Base-by-base conservation (phyloP, 2,113 vertebrate genomes). In the Sinocyclocheilus anophthalmus region DNA sequence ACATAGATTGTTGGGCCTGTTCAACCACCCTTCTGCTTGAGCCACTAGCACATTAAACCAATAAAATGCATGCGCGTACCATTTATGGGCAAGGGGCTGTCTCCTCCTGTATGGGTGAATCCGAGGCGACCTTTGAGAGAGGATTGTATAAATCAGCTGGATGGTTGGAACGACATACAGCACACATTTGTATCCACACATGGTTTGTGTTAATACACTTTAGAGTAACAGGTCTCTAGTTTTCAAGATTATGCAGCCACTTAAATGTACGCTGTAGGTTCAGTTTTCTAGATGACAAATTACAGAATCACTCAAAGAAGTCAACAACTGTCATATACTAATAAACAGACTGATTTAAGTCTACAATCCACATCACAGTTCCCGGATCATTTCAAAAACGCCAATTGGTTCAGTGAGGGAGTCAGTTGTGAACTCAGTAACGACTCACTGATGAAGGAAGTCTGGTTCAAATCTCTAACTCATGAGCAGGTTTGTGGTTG, bases 1-100 rank as follows among this genome's bases (percentile, higher is more conserved):
- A 73, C 81, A 83, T 16, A 73, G 84, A 53, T 45, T 30, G 81
- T 11, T 42, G 81, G 87, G 20, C 30, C 81, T 39, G 33, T 85
- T 30, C 24, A 48, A 53, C 86, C 37, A 37, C 37, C 42, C 3
- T 45, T 45, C 42, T 45, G 10, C 42, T 45, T 45, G 42, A 45
- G 45, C 45, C 63, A 59, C 24, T 37, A 42, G 55, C 37, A 76
- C 83, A 70, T 61, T 42, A 75, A 78, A 82, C 70, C 30, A 87
- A 79, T 86, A 87, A 80, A 86, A 88, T 33, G 33, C 57, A 88
- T 42, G 84, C 91, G 94, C 96, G 61, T 95, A 96, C 96, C 96
- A 92, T 96, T 97, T 91, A 96, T 95, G 91, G 96, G 95, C 92
- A 96, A 94, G 90, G 96, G 95, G 92, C 93, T 96, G 92, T 96